Evolutionary conservation across 2,113 vertebrate species (phyloP).

Genomic region (Anguilla rostrata): DNA sequence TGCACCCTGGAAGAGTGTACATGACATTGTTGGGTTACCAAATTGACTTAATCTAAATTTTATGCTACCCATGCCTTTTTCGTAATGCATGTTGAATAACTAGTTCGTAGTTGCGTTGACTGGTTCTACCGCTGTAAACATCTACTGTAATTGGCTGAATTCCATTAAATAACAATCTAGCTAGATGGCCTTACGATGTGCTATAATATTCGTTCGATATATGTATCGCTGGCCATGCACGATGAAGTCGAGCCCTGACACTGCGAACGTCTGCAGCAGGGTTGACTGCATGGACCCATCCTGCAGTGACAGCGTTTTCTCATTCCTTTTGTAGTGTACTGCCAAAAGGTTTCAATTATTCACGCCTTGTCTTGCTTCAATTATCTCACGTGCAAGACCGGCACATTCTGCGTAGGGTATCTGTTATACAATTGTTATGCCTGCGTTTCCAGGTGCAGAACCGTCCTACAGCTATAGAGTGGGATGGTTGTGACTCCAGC

Average conservation of each 20-base stretch:
- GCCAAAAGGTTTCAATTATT: not conserved
- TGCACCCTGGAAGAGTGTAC: not conserved
- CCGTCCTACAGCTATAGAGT: conserved; percentile 79
- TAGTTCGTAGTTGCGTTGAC: no score
- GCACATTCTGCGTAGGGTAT: not conserved
- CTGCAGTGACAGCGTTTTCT: not conserved
- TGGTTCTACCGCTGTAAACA: no score
- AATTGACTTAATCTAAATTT: not conserved
- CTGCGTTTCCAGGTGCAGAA: conserved; percentile 77
- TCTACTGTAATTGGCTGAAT: not conserved
- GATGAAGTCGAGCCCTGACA: not conserved
- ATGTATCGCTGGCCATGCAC: not conserved
- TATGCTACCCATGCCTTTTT: no score
- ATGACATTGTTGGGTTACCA: not conserved
- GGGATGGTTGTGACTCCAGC: conserved; percentile 80
- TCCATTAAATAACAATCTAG: no score
- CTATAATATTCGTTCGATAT: no score
- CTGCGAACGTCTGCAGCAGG: not conserved
- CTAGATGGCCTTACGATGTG: no score
- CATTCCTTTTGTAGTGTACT: not conserved
- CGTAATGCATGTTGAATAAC: no score
- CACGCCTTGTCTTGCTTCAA: not conserved
- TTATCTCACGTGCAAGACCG: not conserved
- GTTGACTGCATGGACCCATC: not conserved
- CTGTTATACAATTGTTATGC: not conserved